Evolutionary conservation across 2,888 invertebrate species (phyloP).

Genomic region (Orthonevra nobilis): DNA sequence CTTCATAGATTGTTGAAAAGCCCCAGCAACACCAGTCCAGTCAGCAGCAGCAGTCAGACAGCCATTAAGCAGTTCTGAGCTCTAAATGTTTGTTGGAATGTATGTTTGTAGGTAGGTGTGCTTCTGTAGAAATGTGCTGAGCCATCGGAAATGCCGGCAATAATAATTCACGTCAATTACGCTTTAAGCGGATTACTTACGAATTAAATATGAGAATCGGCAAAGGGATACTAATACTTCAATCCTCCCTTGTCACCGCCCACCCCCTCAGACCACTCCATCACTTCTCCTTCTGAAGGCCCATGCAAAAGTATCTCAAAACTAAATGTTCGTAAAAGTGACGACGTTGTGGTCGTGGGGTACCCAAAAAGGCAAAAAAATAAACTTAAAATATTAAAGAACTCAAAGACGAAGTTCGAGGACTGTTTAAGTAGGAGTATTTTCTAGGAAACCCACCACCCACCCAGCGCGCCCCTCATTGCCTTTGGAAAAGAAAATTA

Average conservation of each 20-base stretch:
- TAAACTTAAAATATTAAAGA: too few relatives aligned
- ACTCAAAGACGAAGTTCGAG: slow-evolving; percentile 29
- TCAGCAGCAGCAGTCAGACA: slow-evolving; percentile 37
- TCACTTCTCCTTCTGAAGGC: background rate
- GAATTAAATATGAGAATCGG: slow-evolving; percentile 67
- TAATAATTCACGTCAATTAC: slow-evolving; percentile 70
- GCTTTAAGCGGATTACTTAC: slow-evolving; percentile 69
- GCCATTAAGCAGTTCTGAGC: slow-evolving; percentile 18
- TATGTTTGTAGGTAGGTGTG: slow-evolving; percentile 1
- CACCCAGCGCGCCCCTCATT: background rate
- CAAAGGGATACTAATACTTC: slow-evolving; percentile 59
- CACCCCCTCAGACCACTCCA: too few relatives aligned
- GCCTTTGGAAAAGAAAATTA: slow-evolving; percentile 46
- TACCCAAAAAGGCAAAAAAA: too few relatives aligned
- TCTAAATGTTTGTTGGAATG: background rate
- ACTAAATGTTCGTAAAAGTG: slow-evolving; percentile 1
- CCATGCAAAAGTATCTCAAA: slow-evolving; percentile 9
- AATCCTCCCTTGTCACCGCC: background rate
- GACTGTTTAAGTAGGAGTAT: slow-evolving; percentile 29
- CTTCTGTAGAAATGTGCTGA: slow-evolving; percentile 53
- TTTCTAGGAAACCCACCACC: slow-evolving; percentile 11
- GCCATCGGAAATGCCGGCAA: slow-evolving; percentile 64
- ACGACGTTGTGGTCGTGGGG: slow-evolving; percentile 22
- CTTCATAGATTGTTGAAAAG: slow-evolving; percentile 18
- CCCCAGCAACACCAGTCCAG: background rate